Percentiles rank a stretch among this genome's conserved stretches.
Conservation (phyloP, 2,113 vertebrate genomes). For the Oreotrochilus melanogaster region DNA sequence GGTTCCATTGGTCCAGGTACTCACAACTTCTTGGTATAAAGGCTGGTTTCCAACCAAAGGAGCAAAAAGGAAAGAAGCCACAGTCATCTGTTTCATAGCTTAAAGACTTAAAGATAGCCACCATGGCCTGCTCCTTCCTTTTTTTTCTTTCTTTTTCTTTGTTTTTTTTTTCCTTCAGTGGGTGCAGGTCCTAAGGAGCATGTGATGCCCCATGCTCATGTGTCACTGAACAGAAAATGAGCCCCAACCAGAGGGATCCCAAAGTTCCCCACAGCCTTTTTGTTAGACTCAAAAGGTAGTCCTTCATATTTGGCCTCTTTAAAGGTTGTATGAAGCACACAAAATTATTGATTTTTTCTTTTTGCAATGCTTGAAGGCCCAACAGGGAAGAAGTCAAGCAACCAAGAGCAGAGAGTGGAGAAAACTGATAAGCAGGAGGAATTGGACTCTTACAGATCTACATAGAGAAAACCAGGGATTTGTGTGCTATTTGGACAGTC, state of each 20-base stretch:
- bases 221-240: background rate
- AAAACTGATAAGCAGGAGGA: background rate
- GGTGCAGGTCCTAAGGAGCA: background rate
- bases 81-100: background rate
- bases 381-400: background rate
- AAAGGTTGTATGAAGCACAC: background rate
- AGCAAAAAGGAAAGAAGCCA: background rate
- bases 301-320: background rate
- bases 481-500: background rate
- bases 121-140: background rate
- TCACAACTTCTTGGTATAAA: background rate
- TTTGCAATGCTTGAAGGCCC: background rate
- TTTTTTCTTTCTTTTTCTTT: background rate
- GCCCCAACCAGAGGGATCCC: background rate
- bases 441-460: background rate
- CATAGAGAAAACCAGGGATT: background rate
- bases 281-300: background rate
- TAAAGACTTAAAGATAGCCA: background rate
- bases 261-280: background rate
- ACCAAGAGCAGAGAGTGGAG: background rate
- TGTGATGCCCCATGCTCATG: background rate
- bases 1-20: accelerated
- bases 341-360: background rate
- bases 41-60: background rate
- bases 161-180: accelerated